Conservation (phyloP, 2,113 vertebrate genomes). For the Tupaia chinensis region DNA sequence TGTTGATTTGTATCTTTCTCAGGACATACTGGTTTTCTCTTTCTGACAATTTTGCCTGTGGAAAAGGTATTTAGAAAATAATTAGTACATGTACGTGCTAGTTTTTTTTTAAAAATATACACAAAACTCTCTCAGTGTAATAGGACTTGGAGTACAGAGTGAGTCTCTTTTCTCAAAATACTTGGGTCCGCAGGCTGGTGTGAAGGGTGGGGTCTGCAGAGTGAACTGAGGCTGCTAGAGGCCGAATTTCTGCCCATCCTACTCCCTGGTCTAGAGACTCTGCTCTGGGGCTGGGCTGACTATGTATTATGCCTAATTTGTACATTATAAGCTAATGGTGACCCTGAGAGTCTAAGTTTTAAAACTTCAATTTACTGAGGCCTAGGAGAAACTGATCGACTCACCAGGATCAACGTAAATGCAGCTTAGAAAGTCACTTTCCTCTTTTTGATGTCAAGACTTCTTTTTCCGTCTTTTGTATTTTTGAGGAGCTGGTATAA, state of each 20-base stretch:
- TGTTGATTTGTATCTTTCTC: conserved; percentile 87
- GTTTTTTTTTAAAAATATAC: conserved; percentile 8
- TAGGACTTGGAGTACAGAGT: neutral
- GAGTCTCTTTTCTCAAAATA: neutral
- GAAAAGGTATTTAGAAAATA: conserved; percentile 50
- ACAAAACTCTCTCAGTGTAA: neutral
- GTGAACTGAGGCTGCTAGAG: neutral
- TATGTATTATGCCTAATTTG: neutral
- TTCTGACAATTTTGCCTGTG: conserved; percentile 89
- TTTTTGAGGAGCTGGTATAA: neutral
- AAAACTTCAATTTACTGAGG: neutral
- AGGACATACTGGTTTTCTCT: conserved; percentile 90
- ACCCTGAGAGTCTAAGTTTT: neutral
- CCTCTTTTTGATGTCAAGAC: neutral
- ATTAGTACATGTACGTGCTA: neutral
- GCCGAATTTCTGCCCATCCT: neutral
- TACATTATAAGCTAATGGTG: neutral
- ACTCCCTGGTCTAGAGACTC: neutral
- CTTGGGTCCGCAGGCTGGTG: neutral
- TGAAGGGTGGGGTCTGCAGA: neutral
- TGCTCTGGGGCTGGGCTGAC: neutral
- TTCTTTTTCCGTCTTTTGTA: neutral
- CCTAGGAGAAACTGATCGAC: neutral
- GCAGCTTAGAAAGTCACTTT: neutral
- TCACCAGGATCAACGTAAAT: neutral